Evolutionary conservation across 2,888 invertebrate genomes (phyloP).

Genomic region (Phyto melanocephala): DNA sequence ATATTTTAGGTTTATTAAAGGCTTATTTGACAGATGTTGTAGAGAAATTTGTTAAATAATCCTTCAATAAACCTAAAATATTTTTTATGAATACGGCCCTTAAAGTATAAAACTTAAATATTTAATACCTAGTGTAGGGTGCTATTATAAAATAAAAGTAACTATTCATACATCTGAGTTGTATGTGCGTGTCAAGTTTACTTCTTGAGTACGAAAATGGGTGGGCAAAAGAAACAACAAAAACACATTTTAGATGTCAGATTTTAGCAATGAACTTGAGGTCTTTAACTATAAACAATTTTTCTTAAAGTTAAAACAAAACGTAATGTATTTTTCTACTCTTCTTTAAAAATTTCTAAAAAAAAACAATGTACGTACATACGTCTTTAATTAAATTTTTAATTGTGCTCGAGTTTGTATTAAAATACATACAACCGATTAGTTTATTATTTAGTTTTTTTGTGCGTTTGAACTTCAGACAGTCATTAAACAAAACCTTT

Average conservation of each 20-base stretch:
- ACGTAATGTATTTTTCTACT: neutral
- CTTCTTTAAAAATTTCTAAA: neutral
- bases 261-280: slow-evolving; percentile 54
- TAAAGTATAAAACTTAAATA: too few species aligned
- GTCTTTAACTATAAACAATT: neutral
- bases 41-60: too few species aligned
- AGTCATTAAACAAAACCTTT: neutral
- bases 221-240: slow-evolving; percentile 25
- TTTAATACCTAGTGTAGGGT: too few species aligned
- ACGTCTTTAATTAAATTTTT: neutral
- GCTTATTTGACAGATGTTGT: too few species aligned
- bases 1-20: too few species aligned
- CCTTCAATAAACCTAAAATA: too few species aligned
- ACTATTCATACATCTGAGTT: neutral
- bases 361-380: too few species aligned
- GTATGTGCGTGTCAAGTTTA: slow-evolving; percentile 27
- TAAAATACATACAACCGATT: neutral
- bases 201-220: slow-evolving; percentile 32
- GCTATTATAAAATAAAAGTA: neutral
- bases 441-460: neutral
- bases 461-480: neutral
- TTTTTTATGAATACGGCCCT: too few species aligned
- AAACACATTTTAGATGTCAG: slow-evolving; percentile 16
- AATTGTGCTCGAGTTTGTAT: neutral
- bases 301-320: neutral